phyloP scores from a whole-genome alignment of 2,797 vertebrate genomes.

The Pangasius macronema region DNA sequence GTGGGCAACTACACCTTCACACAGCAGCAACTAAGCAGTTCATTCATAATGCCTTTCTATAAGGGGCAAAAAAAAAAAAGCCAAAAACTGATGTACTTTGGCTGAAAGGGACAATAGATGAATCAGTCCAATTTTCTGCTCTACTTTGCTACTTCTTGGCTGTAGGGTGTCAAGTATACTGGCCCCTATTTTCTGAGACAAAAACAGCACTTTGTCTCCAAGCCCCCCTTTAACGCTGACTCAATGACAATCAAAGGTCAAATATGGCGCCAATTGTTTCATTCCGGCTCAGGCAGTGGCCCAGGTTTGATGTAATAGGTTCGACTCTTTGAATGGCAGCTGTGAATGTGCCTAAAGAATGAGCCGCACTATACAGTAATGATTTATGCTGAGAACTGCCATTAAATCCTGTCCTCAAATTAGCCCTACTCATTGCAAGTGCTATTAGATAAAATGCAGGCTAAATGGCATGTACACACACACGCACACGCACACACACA shows the following conservation, averaged over 20 bases:
- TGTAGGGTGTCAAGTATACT: background rate
- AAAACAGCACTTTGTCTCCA: conserved; percentile 19
- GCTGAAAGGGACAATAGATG: background rate
- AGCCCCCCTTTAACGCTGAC: conserved; percentile 31
- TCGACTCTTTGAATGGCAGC: background rate
- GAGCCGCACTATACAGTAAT: background rate
- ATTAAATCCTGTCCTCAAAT: conserved; percentile 7
- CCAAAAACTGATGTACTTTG: background rate
- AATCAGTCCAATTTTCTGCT: conserved; percentile 23
- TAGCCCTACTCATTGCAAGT: conserved; percentile 4
- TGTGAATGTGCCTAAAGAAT: conserved; percentile 5
- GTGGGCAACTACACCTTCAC: background rate
- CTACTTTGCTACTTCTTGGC: conserved; percentile 32
- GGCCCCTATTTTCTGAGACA: conserved; percentile 10
- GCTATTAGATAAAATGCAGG: background rate
- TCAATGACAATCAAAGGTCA: conserved; percentile 78
- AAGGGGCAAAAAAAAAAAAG: background rate
- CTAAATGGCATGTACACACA: background rate
- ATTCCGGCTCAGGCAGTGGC: conserved; percentile 40
- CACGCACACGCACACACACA: background rate
- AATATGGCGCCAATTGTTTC: conserved; percentile 51
- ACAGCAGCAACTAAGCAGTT: background rate
- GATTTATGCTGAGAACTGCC: background rate
- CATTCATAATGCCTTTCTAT: background rate
- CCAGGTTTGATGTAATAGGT: conserved; percentile 60